phyloP scores from a whole-genome alignment of 2,797 vertebrate species.

The Propithecus perrieri region DNA sequence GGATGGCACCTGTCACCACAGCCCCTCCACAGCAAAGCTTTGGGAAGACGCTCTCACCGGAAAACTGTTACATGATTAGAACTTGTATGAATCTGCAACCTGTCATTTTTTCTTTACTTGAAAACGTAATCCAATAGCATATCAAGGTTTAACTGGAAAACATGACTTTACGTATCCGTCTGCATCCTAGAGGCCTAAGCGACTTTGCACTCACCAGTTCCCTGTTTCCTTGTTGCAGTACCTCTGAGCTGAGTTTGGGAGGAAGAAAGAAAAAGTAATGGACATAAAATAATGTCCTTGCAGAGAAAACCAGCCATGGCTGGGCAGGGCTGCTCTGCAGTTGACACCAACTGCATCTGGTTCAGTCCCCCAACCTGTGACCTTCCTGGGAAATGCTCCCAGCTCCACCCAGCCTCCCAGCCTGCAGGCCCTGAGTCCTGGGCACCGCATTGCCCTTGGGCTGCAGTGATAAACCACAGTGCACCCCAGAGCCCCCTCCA shows the following conservation, averaged over 20 bases:
- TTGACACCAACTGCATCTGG: too few relatives aligned
- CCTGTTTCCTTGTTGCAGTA: neutral
- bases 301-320: neutral
- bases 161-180: rapidly evolving
- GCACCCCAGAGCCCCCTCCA: rapidly evolving
- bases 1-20: too few relatives aligned
- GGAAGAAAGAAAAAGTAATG: neutral
- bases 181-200: neutral
- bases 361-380: neutral
- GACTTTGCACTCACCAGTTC: neutral
- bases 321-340: rapidly evolving
- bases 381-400: neutral
- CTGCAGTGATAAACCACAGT: rapidly evolving
- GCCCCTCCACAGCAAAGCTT: neutral
- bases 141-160: neutral
- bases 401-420: neutral
- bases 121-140: neutral
- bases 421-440: neutral
- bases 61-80: neutral
- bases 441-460: neutral
- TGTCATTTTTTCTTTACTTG: neutral
- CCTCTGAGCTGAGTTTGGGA: neutral
- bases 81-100: neutral
- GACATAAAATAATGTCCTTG: neutral
- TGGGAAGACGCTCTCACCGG: neutral